Conservation (phyloP, 2,113 vertebrate genomes). For the Sceloporus tristichus region DNA sequence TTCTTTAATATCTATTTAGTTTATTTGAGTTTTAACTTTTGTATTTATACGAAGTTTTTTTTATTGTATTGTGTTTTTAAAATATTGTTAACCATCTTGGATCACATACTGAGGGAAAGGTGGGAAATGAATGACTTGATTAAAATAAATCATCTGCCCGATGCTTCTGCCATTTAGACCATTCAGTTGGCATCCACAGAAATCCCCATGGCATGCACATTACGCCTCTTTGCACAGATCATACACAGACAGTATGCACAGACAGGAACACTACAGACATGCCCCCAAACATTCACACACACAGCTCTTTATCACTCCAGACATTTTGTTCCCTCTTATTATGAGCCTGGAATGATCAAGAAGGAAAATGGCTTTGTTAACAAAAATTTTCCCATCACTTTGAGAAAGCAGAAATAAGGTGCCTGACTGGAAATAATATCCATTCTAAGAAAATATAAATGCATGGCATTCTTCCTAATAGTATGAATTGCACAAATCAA, state of each 20-base stretch:
- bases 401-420: constrained; percentile 54
- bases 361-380: constrained; percentile 27
- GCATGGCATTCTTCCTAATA: constrained; percentile 66
- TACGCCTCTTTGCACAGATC: background rate
- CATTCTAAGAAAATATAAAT: constrained; percentile 50
- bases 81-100: too few species aligned
- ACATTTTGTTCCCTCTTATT: background rate
- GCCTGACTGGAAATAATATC: constrained; percentile 57
- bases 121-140: too few species aligned
- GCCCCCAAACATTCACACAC: background rate
- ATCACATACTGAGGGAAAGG: too few species aligned
- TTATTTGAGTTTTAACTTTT: too few species aligned
- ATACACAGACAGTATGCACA: background rate
- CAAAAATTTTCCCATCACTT: constrained; percentile 22
- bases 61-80: too few species aligned
- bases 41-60: too few species aligned
- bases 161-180: background rate
- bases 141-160: too few species aligned
- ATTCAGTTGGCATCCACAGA: background rate
- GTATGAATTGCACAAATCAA: constrained; percentile 63
- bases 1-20: too few species aligned
- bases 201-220: background rate
- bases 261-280: too few species aligned
- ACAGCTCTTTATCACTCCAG: background rate
- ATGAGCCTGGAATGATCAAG: constrained; percentile 39